Evolutionary conservation across 64 coral and sea anemone genomes (phyloP).

Genomic region (Porites lutea): DNA sequence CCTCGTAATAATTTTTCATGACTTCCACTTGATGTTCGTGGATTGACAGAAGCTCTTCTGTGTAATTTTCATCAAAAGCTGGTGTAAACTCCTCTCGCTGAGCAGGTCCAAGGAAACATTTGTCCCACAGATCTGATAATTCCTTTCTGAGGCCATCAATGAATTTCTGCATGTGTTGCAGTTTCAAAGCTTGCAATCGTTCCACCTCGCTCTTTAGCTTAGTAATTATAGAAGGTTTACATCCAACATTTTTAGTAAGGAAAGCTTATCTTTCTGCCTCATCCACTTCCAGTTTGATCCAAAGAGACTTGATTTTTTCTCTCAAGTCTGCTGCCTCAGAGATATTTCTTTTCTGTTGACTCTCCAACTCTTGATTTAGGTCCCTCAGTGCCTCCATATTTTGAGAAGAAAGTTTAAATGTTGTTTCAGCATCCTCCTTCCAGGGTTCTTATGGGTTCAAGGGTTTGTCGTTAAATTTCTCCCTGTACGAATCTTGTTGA

Average conservation of each 20-base stretch:
- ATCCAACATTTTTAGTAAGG: conserved; percentile 53
- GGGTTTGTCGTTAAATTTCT: conserved; percentile 6
- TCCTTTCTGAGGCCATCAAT: conserved; percentile 95
- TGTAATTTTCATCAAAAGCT: conserved; percentile 87
- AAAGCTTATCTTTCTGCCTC: conserved; percentile 65
- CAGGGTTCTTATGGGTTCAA: too few species aligned
- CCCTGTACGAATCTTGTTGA: background rate
- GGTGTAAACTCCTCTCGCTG: conserved; percentile 90
- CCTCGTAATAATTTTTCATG: conserved; percentile 91
- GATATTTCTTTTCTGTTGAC: conserved; percentile 59
- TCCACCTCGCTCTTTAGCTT: conserved; percentile 87
- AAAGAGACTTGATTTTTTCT: conserved; percentile 71
- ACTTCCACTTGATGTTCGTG: conserved; percentile 97
- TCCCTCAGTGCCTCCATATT: too few species aligned
- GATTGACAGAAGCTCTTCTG: conserved; percentile 83
- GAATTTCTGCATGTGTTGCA: conserved; percentile 96
- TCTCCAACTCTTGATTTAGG: too few species aligned
- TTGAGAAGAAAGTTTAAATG: too few species aligned
- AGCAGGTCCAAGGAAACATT: conserved; percentile 92
- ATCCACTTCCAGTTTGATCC: conserved; percentile 75
- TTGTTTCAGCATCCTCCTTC: too few species aligned
- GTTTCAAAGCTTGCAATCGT: conserved; percentile 91
- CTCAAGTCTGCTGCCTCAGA: conserved; percentile 41
- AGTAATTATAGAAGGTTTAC: conserved; percentile 71
- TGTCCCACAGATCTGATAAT: conserved; percentile 87